phyloP scores from a whole-genome alignment of 2,797 vertebrate genomes.

The Poecilia wingei region DNA sequence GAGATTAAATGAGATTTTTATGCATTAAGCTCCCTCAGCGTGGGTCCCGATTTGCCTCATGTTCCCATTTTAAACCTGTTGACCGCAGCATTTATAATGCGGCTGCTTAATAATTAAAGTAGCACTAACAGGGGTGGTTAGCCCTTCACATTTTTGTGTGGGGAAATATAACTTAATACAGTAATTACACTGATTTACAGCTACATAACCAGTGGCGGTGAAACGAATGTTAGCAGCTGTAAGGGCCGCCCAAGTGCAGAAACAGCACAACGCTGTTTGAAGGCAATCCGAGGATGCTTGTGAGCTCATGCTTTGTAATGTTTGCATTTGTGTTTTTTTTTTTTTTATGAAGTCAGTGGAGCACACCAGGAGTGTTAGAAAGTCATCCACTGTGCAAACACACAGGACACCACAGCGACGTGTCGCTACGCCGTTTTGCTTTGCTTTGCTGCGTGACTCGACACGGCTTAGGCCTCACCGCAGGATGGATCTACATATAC shows the following conservation, averaged over 20 bases:
- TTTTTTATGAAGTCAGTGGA: conserved; percentile 36
- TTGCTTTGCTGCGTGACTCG: conserved; percentile 56
- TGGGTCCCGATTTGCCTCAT: not conserved
- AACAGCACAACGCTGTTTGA: conserved; percentile 24
- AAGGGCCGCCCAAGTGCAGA: not conserved
- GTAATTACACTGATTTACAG: conserved; percentile 42
- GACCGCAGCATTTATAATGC: conserved; percentile 19
- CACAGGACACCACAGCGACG: conserved; percentile 31
- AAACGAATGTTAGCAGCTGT: conserved; percentile 19
- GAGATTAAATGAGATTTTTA: not conserved
- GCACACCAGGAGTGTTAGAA: conserved; percentile 30
- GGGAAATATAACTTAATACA: conserved; percentile 14
- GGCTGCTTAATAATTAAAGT: conserved; percentile 20
- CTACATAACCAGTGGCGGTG: conserved; percentile 27
- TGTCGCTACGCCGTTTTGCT: conserved; percentile 26
- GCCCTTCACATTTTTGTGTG: conserved; percentile 1
- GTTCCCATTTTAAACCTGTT: conserved; percentile 28
- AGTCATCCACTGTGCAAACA: conserved; percentile 27
- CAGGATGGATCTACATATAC: conserved; percentile 40
- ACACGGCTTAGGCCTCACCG: conserved; percentile 59
- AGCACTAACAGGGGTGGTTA: conserved; percentile 14
- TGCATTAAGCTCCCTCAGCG: not conserved
- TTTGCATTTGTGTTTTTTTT: conserved; percentile 18
- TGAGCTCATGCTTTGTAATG: not conserved
- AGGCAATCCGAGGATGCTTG: conserved; percentile 5